phyloP scores from a whole-genome alignment of 2,113 vertebrate genomes.

The Eulacestoma nigropectus region DNA sequence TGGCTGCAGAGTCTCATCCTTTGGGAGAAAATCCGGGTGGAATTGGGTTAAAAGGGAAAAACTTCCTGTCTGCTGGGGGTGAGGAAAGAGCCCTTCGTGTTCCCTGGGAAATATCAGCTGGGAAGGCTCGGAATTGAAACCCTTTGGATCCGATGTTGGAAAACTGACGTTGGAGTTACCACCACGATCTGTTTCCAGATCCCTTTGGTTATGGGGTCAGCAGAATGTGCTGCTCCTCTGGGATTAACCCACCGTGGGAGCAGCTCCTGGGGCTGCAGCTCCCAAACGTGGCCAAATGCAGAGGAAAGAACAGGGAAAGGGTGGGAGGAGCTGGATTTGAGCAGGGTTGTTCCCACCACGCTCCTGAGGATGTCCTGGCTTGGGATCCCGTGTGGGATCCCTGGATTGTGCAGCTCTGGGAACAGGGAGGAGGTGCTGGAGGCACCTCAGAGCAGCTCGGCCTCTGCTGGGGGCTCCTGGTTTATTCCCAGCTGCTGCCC shows the following conservation, averaged over 20 bases:
- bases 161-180: background rate
- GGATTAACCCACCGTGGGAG: background rate
- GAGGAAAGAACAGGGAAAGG: too few relatives aligned
- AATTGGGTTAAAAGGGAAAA: background rate
- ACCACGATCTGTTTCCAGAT: background rate
- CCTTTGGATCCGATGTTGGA: background rate
- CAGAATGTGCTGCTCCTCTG: background rate
- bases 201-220: background rate
- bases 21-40: background rate
- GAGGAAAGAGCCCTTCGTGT: background rate
- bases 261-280: background rate
- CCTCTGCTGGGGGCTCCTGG: background rate
- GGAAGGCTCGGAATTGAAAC: background rate
- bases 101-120: background rate
- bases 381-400: rapidly evolving
- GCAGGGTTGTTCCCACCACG: background rate
- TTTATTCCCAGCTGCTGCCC: background rate
- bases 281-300: too few relatives aligned
- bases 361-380: background rate
- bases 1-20: background rate
- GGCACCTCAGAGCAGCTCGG: background rate
- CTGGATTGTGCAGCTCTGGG: rapidly evolving
- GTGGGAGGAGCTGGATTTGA: background rate
- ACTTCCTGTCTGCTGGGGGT: background rate
- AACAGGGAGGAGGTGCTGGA: background rate